Conservation (phyloP, 2,113 vertebrate genomes). For the Cephalopterus ornatus region DNA sequence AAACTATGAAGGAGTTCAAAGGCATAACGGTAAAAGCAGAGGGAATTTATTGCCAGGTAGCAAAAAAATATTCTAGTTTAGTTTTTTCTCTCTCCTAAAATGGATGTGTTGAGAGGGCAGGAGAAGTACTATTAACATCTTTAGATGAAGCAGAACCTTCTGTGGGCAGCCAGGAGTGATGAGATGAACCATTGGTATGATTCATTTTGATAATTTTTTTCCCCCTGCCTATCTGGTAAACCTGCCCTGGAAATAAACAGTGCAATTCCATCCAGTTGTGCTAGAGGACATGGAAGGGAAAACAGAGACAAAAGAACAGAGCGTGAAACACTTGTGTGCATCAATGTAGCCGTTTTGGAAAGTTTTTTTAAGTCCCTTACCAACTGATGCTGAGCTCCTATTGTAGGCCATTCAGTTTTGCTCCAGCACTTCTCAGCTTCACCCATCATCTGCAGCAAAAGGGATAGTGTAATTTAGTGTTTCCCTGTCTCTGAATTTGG, state of each 20-base stretch:
- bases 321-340: accelerated
- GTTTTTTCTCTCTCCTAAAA: background rate
- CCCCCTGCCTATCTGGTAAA: background rate
- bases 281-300: background rate
- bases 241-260: background rate
- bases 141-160: background rate
- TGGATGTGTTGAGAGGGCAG: background rate
- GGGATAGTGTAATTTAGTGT: background rate
- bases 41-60: background rate
- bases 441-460: background rate
- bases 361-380: background rate
- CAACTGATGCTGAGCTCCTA: background rate
- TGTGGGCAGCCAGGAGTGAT: background rate
- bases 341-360: background rate
- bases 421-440: background rate
- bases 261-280: background rate
- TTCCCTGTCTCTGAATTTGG: background rate
- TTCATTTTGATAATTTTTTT: background rate
- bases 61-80: background rate
- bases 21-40: background rate
- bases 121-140: background rate
- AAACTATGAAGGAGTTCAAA: background rate
- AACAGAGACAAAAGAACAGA: background rate
- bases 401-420: background rate
- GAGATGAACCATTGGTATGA: background rate